A percentile compares a stretch with the other conserved stretches of the same genome.
phyloP scores from a whole-genome alignment of 2,797 vertebrate species.

The Nyctibius grandis region DNA sequence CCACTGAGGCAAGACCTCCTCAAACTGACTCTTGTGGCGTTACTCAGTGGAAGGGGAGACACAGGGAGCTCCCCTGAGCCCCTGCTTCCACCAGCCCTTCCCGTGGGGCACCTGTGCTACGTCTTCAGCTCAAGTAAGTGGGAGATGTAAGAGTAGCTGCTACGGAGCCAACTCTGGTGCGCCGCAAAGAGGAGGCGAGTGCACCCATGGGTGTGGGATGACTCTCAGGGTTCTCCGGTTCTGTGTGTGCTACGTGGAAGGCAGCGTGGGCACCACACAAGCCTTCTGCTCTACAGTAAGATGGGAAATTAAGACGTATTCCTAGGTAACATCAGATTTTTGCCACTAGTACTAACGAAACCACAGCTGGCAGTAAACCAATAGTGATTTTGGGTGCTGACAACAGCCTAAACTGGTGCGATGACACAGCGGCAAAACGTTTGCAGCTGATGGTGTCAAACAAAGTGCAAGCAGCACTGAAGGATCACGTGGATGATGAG shows the following conservation, averaged over 20 bases:
- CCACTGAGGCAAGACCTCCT: neutral
- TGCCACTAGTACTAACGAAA: neutral
- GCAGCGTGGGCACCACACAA: accelerated
- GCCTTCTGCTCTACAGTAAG: neutral
- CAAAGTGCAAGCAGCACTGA: neutral
- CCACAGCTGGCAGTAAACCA: neutral
- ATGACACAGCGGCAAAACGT: neutral
- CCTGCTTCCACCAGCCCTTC: neutral
- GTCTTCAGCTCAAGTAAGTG: neutral
- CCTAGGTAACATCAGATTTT: neutral
- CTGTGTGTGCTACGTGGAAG: accelerated
- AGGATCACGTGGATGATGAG: neutral
- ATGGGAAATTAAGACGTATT: neutral
- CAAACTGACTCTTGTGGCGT: neutral
- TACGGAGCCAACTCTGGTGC: neutral
- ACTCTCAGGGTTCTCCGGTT: neutral
- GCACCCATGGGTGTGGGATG: accelerated
- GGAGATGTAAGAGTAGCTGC: neutral
- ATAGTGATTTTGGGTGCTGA: neutral
- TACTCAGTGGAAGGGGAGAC: neutral
- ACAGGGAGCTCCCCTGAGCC: neutral
- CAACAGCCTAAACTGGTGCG: neutral
- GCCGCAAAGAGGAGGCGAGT: neutral
- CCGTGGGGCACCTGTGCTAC: neutral
- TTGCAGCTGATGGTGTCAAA: neutral